Conservation (phyloP, 2,113 vertebrate genomes). For the Epinephelus moara region DNA sequence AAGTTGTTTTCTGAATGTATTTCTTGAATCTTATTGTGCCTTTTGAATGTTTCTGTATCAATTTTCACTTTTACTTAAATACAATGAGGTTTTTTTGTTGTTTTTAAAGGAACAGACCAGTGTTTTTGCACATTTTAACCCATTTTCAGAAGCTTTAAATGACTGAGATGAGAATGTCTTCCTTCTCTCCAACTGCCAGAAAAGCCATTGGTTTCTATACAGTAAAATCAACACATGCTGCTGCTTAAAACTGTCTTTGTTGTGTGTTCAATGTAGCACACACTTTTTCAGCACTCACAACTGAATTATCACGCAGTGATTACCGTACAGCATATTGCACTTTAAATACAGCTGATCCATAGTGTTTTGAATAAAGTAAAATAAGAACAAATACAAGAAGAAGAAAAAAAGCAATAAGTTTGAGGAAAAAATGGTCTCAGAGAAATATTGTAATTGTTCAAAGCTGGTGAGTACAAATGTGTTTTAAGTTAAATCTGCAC, state of each 20-base stretch:
- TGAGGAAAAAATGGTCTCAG: too few species aligned
- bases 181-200: neutral
- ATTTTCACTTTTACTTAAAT: neutral
- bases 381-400: neutral
- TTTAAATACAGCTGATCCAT: neutral
- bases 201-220: neutral
- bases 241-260: neutral
- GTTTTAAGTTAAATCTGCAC: neutral
- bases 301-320: neutral
- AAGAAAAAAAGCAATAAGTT: neutral
- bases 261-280: neutral
- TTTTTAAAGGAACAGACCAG: neutral
- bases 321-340: too few species aligned
- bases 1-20: neutral
- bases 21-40: neutral
- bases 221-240: neutral
- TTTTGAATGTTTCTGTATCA: neutral
- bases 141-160: neutral
- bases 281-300: neutral
- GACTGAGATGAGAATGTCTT: neutral
- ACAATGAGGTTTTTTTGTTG: neutral
- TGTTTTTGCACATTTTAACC: conserved; percentile 32
- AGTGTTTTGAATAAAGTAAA: neutral
- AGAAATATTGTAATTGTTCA: neutral
- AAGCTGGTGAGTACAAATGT: neutral